These are phyloP conservation scores for Tachyglossus aculeatus DNA, from an alignment of 2,797 vertebrate species.

Conservation along the genomic window DNA sequence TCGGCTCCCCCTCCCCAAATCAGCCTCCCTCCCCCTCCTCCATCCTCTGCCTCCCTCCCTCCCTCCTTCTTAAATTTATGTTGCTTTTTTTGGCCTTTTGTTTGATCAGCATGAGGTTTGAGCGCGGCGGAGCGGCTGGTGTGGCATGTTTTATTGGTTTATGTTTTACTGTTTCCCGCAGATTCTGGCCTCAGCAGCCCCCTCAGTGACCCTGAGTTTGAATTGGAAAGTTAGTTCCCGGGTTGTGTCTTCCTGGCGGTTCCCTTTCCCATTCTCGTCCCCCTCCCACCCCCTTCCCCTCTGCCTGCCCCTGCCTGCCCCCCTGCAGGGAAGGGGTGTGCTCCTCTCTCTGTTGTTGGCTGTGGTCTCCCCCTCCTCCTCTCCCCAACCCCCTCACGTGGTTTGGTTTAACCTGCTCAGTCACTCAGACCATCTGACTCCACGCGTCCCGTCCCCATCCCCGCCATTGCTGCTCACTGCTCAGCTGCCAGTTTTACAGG, in stretches of 20 bases:
- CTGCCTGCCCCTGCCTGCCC: slow-evolving; percentile 62
- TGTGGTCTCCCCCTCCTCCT: slow-evolving; percentile 9
- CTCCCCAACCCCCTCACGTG: not conserved
- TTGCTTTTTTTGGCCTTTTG: slow-evolving; percentile 64
- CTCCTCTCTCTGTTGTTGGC: slow-evolving; percentile 55
- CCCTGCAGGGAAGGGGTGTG: too few relatives aligned
- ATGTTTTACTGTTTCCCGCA: slow-evolving; percentile 92
- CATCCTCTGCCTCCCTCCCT: too few relatives aligned
- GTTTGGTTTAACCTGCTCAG: too few relatives aligned
- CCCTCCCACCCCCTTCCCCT: not conserved
- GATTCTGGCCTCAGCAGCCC: slow-evolving; percentile 98
- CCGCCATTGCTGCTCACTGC: not conserved
- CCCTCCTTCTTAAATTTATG: slow-evolving; percentile 63
- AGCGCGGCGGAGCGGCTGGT: slow-evolving; percentile 24
- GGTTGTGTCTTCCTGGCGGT: slow-evolving; percentile 61
- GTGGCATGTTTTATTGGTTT: slow-evolving; percentile 78
- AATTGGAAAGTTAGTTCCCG: slow-evolving; percentile 96
- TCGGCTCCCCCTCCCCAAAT: not conserved
- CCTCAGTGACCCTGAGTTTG: slow-evolving; percentile 94
- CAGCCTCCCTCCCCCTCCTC: not conserved
- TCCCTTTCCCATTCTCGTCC: not conserved
- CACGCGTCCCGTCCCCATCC: not conserved
- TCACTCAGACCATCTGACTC: too few relatives aligned
- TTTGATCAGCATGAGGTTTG: slow-evolving; percentile 57
- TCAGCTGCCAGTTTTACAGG: slow-evolving; percentile 73